Conservation (phyloP, 2,113 vertebrate species). For the Willisornis vidua region DNA sequence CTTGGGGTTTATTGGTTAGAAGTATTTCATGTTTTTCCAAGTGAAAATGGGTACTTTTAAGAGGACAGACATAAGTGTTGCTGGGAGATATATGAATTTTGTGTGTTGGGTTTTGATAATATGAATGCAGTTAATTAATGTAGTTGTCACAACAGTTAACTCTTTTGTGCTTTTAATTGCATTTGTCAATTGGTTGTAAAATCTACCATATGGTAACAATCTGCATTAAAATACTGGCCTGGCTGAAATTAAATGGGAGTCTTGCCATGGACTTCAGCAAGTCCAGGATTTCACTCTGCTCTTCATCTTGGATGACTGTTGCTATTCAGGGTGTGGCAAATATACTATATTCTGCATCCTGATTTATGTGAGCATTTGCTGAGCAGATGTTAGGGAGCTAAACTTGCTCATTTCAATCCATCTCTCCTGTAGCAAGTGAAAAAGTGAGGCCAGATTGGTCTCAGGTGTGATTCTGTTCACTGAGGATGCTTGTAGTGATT, state of each 20-base stretch:
- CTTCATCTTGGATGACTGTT: constrained; percentile 16
- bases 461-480: neutral
- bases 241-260: neutral
- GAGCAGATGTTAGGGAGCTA: constrained; percentile 24
- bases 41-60: neutral
- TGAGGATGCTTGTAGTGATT: neutral
- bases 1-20: neutral
- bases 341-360: neutral
- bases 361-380: constrained; percentile 55
- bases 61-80: neutral
- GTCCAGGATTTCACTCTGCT: neutral
- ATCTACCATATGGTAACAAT: constrained; percentile 38
- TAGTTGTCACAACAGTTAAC: neutral
- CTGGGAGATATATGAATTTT: neutral
- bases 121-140: neutral
- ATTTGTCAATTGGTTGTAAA: neutral
- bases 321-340: constrained; percentile 41
- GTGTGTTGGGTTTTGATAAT: neutral
- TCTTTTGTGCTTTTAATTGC: neutral
- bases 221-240: neutral
- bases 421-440: neutral
- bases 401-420: neutral
- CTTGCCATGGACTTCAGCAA: constrained; percentile 10
- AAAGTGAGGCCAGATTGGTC: neutral
- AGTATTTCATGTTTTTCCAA: neutral